Conservation (phyloP, 2,113 vertebrate species). For the Epinephelus lanceolatus region DNA sequence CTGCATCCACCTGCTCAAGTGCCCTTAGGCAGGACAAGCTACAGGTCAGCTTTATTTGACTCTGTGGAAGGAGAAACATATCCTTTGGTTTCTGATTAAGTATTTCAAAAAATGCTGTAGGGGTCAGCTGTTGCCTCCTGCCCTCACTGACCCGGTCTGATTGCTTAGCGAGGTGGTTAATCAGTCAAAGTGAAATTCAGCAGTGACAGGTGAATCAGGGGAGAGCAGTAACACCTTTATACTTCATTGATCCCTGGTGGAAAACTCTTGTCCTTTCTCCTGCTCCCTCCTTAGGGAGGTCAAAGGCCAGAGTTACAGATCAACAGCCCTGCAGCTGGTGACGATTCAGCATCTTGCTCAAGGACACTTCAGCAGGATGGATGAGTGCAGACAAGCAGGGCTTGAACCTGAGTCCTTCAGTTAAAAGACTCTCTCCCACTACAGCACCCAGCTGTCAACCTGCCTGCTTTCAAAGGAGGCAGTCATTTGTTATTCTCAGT, state of each 20-base stretch:
- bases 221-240: constrained; percentile 18
- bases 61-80: neutral
- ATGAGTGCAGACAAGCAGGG: constrained; percentile 43
- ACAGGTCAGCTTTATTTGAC: constrained; percentile 14
- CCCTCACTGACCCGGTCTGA: constrained; percentile 1
- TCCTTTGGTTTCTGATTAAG: constrained; percentile 37
- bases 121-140: neutral
- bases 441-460: constrained; percentile 18
- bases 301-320: constrained; percentile 44
- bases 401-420: constrained; percentile 53
- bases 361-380: constrained; percentile 62
- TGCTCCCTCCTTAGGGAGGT: constrained; percentile 22
- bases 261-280: constrained; percentile 9
- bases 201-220: constrained; percentile 15
- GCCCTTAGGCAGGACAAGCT: constrained; percentile 26
- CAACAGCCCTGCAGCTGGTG: constrained; percentile 28
- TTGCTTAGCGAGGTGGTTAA: constrained; percentile 5
- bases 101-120: neutral
- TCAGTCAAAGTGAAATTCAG: constrained; percentile 41
- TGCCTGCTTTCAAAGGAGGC: constrained; percentile 24
- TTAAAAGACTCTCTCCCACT: constrained; percentile 21
- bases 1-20: constrained; percentile 17
- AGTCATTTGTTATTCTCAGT: constrained; percentile 50
- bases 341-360: constrained; percentile 38
- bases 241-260: constrained; percentile 40